Conservation (phyloP, 2,113 vertebrate species). For the Lontra canadensis region DNA sequence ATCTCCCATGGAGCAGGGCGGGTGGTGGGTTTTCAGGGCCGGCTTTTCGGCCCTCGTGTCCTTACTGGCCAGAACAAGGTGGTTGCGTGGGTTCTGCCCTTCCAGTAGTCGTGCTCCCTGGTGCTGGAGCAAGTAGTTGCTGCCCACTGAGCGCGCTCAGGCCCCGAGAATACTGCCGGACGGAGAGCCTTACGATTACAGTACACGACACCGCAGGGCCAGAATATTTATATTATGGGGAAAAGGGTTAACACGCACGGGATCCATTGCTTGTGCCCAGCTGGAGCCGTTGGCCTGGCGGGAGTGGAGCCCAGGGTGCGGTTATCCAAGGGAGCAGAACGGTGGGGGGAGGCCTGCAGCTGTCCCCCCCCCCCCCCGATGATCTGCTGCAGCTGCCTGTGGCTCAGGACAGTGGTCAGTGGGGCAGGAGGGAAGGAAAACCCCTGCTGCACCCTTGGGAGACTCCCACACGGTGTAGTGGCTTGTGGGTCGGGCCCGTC, state of each 20-base stretch:
- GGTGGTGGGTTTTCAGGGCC: conserved; percentile 42
- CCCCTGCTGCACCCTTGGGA: background rate
- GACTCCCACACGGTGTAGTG: background rate
- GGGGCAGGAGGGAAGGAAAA: background rate
- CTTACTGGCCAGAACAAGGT: conserved; percentile 67
- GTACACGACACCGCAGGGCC: conserved; percentile 86
- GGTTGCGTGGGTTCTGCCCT: conserved; percentile 75
- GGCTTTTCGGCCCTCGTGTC: too few relatives aligned
- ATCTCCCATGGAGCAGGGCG: background rate
- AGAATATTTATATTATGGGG: conserved; percentile 78
- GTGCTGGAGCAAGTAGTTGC: conserved; percentile 70
- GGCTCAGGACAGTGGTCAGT: background rate
- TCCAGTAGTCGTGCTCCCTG: conserved; percentile 76
- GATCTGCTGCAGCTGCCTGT: background rate
- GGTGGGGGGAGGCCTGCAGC: too few relatives aligned
- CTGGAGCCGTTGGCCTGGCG: conserved; percentile 71
- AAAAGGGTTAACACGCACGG: conserved; percentile 80
- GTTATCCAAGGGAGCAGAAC: conserved; percentile 62
- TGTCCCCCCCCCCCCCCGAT: rapidly evolving
- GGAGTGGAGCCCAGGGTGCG: conserved; percentile 65
- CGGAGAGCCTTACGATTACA: conserved; percentile 84
- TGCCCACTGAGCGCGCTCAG: conserved; percentile 85
- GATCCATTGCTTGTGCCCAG: conserved; percentile 85
- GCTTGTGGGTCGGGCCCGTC: background rate
- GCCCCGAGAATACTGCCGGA: conserved; percentile 88